Evolutionary conservation across 2,797 vertebrate genomes (phyloP).

Genomic region (Spinibarbus caldwelli): DNA sequence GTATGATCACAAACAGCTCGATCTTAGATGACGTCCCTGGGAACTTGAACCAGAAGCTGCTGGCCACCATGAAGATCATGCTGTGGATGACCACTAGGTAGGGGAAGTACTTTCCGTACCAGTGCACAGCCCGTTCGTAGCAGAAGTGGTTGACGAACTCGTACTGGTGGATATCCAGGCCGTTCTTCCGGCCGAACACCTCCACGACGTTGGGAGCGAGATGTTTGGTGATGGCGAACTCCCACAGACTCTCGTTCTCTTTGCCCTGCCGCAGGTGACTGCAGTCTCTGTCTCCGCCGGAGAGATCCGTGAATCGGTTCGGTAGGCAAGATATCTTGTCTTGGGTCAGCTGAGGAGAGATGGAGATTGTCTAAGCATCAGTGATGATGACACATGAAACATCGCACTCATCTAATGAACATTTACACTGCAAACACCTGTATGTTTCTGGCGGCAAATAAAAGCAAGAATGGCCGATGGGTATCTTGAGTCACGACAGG

Average conservation of each 20-base stretch:
- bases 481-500: not conserved
- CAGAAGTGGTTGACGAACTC: conserved; percentile 90
- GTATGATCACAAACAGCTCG: conserved; percentile 88
- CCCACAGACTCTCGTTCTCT: conserved; percentile 67
- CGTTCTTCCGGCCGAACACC: conserved; percentile 82
- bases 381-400: not conserved
- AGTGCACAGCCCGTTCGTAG: conserved; percentile 88
- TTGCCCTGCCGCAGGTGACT: conserved; percentile 73
- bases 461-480: not conserved
- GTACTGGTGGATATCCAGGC: conserved; percentile 91
- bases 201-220: conserved; percentile 67
- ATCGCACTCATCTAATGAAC: not conserved
- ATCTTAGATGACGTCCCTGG: conserved; percentile 93
- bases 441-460: not conserved
- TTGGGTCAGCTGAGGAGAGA: conserved; percentile 83
- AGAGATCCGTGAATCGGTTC: conserved; percentile 74
- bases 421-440: not conserved
- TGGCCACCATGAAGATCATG: conserved; percentile 89
- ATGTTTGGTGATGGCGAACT: conserved; percentile 54
- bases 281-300: conserved; percentile 75
- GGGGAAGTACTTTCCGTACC: conserved; percentile 93
- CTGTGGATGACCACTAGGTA: conserved; percentile 92
- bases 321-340: conserved; percentile 92
- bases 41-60: conserved; percentile 95
- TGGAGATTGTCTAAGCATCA: not conserved